These are phyloP conservation scores for Phataginus tetradactyla DNA, from an alignment of 2,797 vertebrate genomes.

Conservation along the genomic window DNA sequence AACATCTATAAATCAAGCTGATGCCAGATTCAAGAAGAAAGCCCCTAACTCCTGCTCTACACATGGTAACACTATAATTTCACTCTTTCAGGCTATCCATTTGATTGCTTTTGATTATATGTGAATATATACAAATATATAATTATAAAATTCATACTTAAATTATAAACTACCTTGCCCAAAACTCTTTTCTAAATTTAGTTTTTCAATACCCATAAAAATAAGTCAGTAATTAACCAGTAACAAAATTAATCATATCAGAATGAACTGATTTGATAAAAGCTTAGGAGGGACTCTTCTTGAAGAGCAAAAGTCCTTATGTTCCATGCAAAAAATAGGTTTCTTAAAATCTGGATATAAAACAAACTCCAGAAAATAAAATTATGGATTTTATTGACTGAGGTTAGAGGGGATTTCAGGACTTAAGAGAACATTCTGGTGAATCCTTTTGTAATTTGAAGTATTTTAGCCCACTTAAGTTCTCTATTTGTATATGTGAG, in stretches of 20 bases:
- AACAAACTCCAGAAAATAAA: constrained; percentile 29
- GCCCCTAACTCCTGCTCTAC: neutral
- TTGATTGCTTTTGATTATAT: constrained; percentile 66
- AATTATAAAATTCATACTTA: constrained; percentile 63
- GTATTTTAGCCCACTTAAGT: neutral
- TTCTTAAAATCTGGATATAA: neutral
- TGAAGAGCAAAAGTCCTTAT: neutral
- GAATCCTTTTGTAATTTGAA: neutral
- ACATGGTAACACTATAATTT: neutral
- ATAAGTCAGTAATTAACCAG: constrained; percentile 33
- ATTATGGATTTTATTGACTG: neutral
- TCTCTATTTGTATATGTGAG: neutral
- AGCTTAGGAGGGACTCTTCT: neutral
- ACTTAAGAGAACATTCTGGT: neutral
- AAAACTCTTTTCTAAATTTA: constrained; percentile 59
- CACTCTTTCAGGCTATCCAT: constrained; percentile 42
- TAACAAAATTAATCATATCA: constrained; percentile 29
- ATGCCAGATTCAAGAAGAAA: constrained; percentile 53
- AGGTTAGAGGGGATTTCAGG: neutral
- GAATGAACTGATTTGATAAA: neutral
- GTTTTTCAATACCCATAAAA: constrained; percentile 18
- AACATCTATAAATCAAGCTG: constrained; percentile 76
- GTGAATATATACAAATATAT: constrained; percentile 36
- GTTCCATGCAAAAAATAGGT: neutral
- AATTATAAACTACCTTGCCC: constrained; percentile 56